Base-by-base conservation (phyloP, 2,797 vertebrate genomes). In the Crocidura indochinensis region DNA sequence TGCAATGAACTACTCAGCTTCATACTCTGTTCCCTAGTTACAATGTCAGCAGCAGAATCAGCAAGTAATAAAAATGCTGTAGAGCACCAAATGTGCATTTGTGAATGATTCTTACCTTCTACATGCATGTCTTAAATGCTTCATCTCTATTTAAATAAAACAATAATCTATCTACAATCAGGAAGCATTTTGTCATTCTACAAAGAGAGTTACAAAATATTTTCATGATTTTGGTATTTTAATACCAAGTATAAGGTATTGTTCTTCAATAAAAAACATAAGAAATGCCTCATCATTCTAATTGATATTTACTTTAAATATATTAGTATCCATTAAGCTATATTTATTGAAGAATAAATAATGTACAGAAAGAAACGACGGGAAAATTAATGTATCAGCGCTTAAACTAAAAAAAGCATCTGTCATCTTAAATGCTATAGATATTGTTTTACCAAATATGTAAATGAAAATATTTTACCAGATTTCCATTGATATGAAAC, bases 381-480 rank as follows among this genome's bases (percentile, higher is more conserved):
- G 93, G 94, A 95, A 96, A 97, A 96, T 98, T 95, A 97, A 97
- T 97, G 83, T 96, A 97, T 82, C 91, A 97, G 96, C 97, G 91
- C 96, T 97, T 97, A 97, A 98, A 87, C 93, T 97, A 96, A 96
- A 98, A 96, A 84, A 97, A 97, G 92, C 96, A 97, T 97, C 97
- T 97, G 95, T 97, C 97, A 97, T 96, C 84, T 94, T 97, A 97
- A 95, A 72, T 90, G 62, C 90, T 67, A 84, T 91, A 96, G 93
- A 68, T 93, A 87, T 90, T 93, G 75, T 90, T 97, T 97, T 94
- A 96, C 94, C 46, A 90, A 97, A 96, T 47, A 74, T 27, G 19
- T 96, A 97, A 98, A 98, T 98, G 97, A 96, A 97, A 97, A 78
- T 76, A 96, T 97, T 93, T 95, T 93, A 96, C 95, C 95, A 96